These are phyloP conservation scores for Sparidentex hasta DNA, from an alignment of 2,797 vertebrate genomes.

Conservation along the genomic window DNA sequence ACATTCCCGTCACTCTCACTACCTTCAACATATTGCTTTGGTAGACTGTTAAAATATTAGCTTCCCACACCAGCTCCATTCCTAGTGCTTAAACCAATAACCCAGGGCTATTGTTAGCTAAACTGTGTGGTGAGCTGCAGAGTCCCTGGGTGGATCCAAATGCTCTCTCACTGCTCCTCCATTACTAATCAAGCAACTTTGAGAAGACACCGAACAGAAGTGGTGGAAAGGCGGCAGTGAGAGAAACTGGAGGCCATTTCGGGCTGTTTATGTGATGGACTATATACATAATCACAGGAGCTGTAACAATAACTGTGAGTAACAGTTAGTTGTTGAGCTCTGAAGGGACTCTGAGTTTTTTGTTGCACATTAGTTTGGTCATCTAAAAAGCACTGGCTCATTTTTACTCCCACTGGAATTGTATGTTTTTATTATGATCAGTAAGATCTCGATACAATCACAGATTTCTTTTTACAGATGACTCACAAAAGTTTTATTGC, in stretches of 20 bases:
- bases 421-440: slow-evolving; percentile 11
- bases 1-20: not conserved
- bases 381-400: slow-evolving; percentile 7
- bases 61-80: slow-evolving; percentile 29
- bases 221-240: not conserved
- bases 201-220: slow-evolving; percentile 40
- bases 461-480: not conserved
- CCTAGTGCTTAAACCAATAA: slow-evolving; percentile 51
- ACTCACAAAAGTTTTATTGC: not conserved
- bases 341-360: not conserved
- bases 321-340: not conserved
- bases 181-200: slow-evolving; percentile 26
- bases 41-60: slow-evolving; percentile 48
- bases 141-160: slow-evolving; percentile 53
- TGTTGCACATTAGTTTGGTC: not conserved
- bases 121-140: slow-evolving; percentile 40
- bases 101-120: slow-evolving; percentile 62
- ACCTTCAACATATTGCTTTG: slow-evolving; percentile 22
- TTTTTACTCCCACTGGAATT: not conserved
- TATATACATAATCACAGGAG: not conserved
- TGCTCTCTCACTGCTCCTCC: slow-evolving; percentile 31
- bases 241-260: slow-evolving; percentile 21
- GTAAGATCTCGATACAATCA: not conserved
- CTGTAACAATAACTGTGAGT: slow-evolving; percentile 11
- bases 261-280: not conserved